Evolutionary conservation across 2,888 invertebrate genomes (phyloP), one percentile per base, ranked within the genome.

Genomic region (Diploptera punctata): DNA sequence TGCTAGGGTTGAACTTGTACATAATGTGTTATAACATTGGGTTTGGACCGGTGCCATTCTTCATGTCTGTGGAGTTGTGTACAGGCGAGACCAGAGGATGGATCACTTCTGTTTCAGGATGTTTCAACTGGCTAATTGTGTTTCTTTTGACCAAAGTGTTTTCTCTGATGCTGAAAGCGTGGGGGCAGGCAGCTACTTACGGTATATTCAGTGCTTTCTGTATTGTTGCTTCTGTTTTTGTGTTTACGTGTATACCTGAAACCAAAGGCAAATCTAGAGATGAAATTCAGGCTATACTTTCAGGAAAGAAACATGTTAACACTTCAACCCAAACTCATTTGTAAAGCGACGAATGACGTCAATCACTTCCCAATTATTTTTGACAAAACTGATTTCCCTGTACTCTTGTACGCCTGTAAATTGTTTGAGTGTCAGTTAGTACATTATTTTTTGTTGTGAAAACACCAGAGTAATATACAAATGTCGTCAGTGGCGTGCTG

Each of bases 11-110:
- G 67, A 86, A 90, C 0, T 77, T 90, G 0, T 92, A 90, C 80
- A 90, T 92, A 73, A 82, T 90, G 19, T 87, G 88, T 0, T 91
- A 90, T 81, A 87, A 89, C 0, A 84, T 90, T 78, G 93, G 89
- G 89, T 0, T 88, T 91, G 74, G 94, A 96, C 92, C 93, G 0
- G 81, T 94, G 38, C 93, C 93, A 0, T 94, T 94, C 94, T 90
- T 93, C 0, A 89, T 94, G 38, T 89, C 94, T 86, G 90, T 92
- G 0, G 95, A 95, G 81, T 87, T 95, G 82, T 91, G 96, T 81
- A 90, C 95, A 29, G 84, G 91, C 0, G 91, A 92, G 76, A 90
- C 93, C 1, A 93, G 93, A 81, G 89, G 92, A 0, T 84, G 88
- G n/a, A 93, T 93, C 0, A 89, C 92, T 0, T 90, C 93, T 0